Evolutionary conservation across 2,888 invertebrate genomes (phyloP).

Genomic region (Hipparchia semele): DNA sequence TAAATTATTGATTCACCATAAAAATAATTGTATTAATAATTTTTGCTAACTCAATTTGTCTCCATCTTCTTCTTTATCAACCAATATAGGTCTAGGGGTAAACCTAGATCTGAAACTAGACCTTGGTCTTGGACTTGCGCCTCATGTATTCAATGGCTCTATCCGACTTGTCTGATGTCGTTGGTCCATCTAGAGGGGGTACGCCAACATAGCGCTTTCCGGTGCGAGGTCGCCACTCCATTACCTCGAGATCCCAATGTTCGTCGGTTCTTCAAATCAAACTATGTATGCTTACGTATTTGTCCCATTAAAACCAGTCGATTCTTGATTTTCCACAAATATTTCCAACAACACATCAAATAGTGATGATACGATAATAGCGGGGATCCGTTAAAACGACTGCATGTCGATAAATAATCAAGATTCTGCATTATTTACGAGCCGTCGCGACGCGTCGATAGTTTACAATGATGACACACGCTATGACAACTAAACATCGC

Average conservation of each 20-base stretch:
- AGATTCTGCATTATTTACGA: conserved; percentile 76
- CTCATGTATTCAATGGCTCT: no score
- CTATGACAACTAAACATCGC: conserved; percentile 52
- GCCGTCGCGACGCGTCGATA: conserved; percentile 64
- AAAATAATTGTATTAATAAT: not conserved
- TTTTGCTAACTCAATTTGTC: no score
- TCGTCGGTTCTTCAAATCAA: no score
- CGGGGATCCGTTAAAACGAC: conserved; percentile 66
- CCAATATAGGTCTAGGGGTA: no score
- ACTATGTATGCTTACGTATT: not conserved
- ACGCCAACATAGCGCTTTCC: no score
- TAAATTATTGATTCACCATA: not conserved
- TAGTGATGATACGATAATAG: conserved; percentile 65
- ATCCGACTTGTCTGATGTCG: no score
- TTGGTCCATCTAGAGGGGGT: no score
- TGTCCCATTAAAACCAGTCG: conserved; percentile 9
- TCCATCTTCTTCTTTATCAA: not conserved
- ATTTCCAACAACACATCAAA: conserved; percentile 37
- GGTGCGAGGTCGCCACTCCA: no score
- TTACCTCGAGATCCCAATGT: no score
- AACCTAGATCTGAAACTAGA: no score
- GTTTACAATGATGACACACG: conserved; percentile 73
- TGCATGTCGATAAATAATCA: conserved; percentile 81
- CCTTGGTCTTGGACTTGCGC: no score
- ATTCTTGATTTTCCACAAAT: conserved; percentile 35